A percentile compares a stretch with the other conserved stretches of the same genome.
Evolutionary conservation across 2,113 vertebrate species (phyloP).

Genomic region (Promerops cafer): DNA sequence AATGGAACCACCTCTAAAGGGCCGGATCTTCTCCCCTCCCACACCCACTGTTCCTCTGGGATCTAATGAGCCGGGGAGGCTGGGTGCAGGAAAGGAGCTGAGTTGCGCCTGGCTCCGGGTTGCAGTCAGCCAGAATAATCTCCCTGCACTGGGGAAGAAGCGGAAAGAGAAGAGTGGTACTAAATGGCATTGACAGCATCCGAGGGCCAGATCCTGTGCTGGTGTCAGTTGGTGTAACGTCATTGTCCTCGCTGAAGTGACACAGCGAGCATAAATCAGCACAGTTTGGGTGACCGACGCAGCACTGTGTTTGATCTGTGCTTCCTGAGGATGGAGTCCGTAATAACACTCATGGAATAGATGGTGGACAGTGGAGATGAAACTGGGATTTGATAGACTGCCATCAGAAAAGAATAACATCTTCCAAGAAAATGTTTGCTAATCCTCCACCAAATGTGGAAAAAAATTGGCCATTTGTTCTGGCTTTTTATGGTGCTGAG

Average conservation of each 20-base stretch:
- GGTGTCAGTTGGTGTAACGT: not conserved
- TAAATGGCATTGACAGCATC: not conserved
- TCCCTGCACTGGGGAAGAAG: not conserved
- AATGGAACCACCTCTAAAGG: slow-evolving; percentile 40
- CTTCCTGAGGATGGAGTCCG: not conserved
- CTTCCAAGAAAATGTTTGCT: not conserved
- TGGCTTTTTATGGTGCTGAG: not conserved
- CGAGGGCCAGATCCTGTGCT: not conserved
- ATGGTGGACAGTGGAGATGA: not conserved
- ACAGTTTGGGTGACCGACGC: not conserved
- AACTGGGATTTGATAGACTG: not conserved
- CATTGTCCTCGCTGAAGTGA: not conserved
- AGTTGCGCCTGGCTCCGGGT: not conserved
- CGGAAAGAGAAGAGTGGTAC: not conserved
- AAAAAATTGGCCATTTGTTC: not conserved
- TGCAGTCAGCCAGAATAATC: not conserved
- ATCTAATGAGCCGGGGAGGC: slow-evolving; percentile 17
- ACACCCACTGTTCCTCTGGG: not conserved
- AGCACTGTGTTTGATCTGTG: not conserved
- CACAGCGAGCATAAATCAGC: not conserved
- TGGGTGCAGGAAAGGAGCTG: not conserved
- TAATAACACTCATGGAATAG: not conserved
- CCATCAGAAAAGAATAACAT: not conserved
- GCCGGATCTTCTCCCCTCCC: slow-evolving; percentile 32
- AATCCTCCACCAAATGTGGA: not conserved